Conservation (phyloP, 2,113 vertebrate genomes). For the Chroicocephalus ridibundus region DNA sequence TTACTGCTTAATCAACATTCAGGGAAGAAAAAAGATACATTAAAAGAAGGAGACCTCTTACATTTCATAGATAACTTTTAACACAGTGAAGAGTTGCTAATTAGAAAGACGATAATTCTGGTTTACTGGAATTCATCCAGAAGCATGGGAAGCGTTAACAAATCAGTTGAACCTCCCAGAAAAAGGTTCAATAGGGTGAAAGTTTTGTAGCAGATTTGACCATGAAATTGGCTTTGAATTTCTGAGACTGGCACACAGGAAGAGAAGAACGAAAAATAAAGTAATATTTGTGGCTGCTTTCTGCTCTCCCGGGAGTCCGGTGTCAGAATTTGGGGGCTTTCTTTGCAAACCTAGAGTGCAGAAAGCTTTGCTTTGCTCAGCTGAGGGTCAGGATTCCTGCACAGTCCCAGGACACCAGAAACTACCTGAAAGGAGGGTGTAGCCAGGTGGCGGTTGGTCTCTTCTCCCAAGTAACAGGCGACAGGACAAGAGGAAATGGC, state of each 20-base stretch:
- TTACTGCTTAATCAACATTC: not conserved
- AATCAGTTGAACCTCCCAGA: not conserved
- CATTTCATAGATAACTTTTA: not conserved
- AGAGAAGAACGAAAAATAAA: not conserved
- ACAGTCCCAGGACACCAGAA: not conserved
- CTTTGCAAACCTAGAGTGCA: not conserved
- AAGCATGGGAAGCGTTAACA: not conserved
- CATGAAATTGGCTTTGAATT: not conserved
- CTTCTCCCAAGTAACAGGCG: too few relatives aligned
- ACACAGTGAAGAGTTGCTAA: not conserved
- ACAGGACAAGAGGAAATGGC: too few relatives aligned
- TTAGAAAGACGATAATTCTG: not conserved
- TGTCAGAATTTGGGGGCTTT: not conserved
- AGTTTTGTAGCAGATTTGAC: not conserved
- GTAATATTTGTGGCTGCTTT: not conserved
- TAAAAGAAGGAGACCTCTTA: not conserved
- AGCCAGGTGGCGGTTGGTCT: too few relatives aligned
- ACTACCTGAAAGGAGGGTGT: too few relatives aligned
- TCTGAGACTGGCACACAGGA: not conserved
- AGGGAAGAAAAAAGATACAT: not conserved
- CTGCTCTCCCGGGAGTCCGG: not conserved
- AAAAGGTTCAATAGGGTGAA: not conserved
- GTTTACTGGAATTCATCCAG: not conserved
- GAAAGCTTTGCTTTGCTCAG: not conserved
- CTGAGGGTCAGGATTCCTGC: not conserved